Evolutionary conservation across 2,113 vertebrate genomes (phyloP), one percentile per base, ranked within the genome.

Genomic region (Acanthochromis polyacanthus): DNA sequence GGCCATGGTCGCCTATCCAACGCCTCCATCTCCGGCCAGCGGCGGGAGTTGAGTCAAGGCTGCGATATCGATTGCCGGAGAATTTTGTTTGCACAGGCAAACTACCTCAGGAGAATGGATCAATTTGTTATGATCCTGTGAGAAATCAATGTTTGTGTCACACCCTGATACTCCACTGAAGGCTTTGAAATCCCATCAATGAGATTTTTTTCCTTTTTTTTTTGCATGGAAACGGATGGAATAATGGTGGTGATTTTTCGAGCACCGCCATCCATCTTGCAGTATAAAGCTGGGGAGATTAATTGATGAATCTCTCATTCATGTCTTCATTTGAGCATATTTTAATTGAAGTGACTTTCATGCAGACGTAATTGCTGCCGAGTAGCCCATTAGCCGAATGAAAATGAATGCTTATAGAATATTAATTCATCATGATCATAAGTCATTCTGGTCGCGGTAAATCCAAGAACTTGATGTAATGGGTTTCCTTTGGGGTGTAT

Each of bases 311-410:
- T 85, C 79, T 70, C 75, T 71, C 53, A 46, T 69, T 85, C 81
- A 74, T 78, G 64, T 83, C 84, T 87, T 87, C 82, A 82, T 88
- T 75, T 88, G 77, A 82, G 75, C 75, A 69, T 61, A 67, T 83
- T 88, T 88, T 93, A 92, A 93, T 90, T 91, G 86, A 83, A 92
- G 88, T 82, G 89, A 91, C 90, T 93, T 92, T 94, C 88, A 90
- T 83, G 82, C 82, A 73, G 80, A 81, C 59, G 51, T 81, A 81
- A 88, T 90, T 87, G 82, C 83, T n/a, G 83, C 59, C 1, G 69
- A 87, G 84, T 72, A 61, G 80, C n/a, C 68, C 80, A 88, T 91
- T 92, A 91, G 71, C 83, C 1, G 43, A 81, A 85, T 80, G 79
- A 88, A 45, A 90, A 91, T 71, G 32, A 86, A 91, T 75, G 81